Evolutionary conservation across 2,888 invertebrate species (phyloP).

Genomic region (Patella pellucida): DNA sequence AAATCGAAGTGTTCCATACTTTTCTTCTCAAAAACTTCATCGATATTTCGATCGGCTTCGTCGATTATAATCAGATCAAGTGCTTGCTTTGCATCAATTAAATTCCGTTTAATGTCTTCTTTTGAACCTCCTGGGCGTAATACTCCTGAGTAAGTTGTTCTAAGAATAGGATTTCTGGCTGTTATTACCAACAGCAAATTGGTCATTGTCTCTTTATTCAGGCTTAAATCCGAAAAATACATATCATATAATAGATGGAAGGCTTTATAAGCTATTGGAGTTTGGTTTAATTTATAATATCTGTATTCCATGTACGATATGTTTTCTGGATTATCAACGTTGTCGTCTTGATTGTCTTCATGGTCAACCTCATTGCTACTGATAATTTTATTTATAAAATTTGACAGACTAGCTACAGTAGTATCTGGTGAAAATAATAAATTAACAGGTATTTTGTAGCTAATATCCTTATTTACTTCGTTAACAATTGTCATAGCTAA

Average conservation of each 20-base stretch:
- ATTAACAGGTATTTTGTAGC: conserved; percentile 30
- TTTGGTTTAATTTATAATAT: no score
- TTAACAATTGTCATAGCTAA: conserved; percentile 43
- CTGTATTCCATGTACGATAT: no score
- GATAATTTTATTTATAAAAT: neutral
- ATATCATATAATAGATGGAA: neutral
- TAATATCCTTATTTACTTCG: conserved; percentile 31
- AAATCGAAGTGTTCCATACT: neutral
- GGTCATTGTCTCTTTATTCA: neutral
- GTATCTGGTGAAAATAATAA: conserved; percentile 16
- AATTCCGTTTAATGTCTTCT: neutral
- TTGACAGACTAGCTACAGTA: neutral
- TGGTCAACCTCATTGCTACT: no score
- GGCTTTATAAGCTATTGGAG: neutral
- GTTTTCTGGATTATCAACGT: no score
- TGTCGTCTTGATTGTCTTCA: no score
- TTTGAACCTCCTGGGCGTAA: neutral
- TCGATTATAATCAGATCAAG: neutral
- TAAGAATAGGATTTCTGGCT: neutral
- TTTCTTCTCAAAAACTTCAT: neutral
- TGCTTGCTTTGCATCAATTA: neutral
- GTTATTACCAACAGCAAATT: neutral
- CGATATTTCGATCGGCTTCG: neutral
- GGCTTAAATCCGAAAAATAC: neutral
- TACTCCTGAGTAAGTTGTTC: neutral